Conservation (phyloP, 2,888 invertebrate genomes). For the Eupithecia vulgata region DNA sequence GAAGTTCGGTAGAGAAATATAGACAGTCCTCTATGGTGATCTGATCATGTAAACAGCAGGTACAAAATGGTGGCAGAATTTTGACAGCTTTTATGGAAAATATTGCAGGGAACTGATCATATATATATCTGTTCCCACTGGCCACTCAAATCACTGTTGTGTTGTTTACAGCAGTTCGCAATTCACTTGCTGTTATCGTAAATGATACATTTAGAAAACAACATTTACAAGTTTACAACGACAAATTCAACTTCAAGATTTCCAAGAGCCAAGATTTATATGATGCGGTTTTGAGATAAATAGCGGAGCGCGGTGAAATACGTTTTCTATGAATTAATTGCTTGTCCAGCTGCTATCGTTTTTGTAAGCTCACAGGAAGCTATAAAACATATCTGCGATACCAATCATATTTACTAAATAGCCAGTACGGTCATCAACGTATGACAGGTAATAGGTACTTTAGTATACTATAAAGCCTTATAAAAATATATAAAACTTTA, state of each 20-base stretch:
- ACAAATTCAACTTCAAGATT: constrained; percentile 13
- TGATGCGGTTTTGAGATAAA: constrained; percentile 21
- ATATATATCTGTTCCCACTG: not conserved
- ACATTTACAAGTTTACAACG: constrained; percentile 5
- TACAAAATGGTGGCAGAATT: not conserved
- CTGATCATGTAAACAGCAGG: not conserved
- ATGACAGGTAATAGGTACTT: not conserved
- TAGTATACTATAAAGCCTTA: not conserved
- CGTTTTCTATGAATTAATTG: constrained; percentile 30
- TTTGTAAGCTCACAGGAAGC: constrained; percentile 28
- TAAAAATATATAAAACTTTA: too few relatives aligned
- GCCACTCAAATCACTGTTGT: not conserved
- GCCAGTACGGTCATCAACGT: not conserved
- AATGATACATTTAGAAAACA: constrained; percentile 11
- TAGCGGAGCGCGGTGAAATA: constrained; percentile 22
- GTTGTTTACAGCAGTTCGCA: not conserved
- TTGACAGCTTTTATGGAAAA: not conserved
- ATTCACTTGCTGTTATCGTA: constrained; percentile 2
- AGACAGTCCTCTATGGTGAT: not conserved
- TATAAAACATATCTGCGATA: constrained; percentile 28
- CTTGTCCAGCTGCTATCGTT: constrained; percentile 23
- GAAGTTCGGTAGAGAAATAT: too few relatives aligned
- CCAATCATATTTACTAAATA: constrained; percentile 23
- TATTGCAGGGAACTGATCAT: not conserved
- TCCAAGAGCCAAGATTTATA: constrained; percentile 24